Evolutionary conservation across 2,113 vertebrate genomes (phyloP).

Genomic region (Dolichotis patagonum): DNA sequence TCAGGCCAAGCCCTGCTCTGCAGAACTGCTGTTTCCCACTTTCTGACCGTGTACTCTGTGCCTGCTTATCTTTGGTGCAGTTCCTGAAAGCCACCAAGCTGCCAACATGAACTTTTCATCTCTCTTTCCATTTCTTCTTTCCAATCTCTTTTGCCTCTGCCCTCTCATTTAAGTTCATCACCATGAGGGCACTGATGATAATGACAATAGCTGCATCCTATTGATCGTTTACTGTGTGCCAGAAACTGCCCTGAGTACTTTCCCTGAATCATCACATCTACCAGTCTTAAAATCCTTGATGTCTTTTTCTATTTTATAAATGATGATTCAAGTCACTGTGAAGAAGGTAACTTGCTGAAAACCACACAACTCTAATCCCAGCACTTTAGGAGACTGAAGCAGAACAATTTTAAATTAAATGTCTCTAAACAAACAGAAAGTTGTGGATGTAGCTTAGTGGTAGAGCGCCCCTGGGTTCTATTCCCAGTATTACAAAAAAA

Average conservation of each 20-base stretch:
- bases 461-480: not conserved
- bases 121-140: conserved; percentile 2
- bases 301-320: not conserved
- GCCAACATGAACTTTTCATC: not conserved
- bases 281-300: not conserved
- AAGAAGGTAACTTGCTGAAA: not conserved
- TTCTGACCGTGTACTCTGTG: fast-evolving
- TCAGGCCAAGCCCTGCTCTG: not conserved
- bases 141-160: not conserved
- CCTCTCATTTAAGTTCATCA: not conserved
- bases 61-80: not conserved
- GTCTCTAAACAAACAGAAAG: not conserved
- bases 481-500: not conserved
- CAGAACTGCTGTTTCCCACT: not conserved
- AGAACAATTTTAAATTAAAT: not conserved
- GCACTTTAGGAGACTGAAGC: not conserved
- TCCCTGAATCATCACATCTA: not conserved
- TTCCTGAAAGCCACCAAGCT: not conserved
- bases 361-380: not conserved
- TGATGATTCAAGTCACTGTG: not conserved
- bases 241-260: not conserved
- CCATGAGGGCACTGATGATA: not conserved
- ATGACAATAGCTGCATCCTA: too few relatives aligned
- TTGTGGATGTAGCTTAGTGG: not conserved
- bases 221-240: not conserved